Base-by-base conservation (phyloP, 2,888 invertebrate genomes). In the Stenolophus ochropezus region DNA sequence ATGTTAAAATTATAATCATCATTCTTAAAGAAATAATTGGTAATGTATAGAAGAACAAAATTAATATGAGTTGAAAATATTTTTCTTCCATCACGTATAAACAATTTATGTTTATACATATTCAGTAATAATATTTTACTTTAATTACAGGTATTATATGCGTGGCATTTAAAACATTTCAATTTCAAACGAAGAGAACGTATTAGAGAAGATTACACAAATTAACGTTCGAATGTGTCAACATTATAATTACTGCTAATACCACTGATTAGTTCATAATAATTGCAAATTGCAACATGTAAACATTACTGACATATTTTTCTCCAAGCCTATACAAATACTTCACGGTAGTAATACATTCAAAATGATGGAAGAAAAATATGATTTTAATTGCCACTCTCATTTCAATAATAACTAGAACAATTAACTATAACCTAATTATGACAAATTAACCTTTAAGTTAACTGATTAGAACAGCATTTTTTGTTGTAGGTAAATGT, bases 381-480 rank as follows among this genome's bases (percentile, higher is more conserved):
- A 51, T 16, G 18, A 16, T 5, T 51, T 51, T 51, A 61, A 25
- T 61, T 21, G n/a, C 21, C 14, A 21, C 25, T 8, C 25, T 61
- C 14, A n/a, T 61, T 25, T 61, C 14, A 61, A 23, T 61, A 61
- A 25, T 25, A 61, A 61, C n/a, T 61, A 14, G 61, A 61, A 61
- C 61, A 61, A 61, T 61, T 61, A 61, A 61, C 25, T 25, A 11
- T 61, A 61, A 61, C 61, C 61, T 21, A 61, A 61, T 61, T 61
- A 61, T 14, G n/a, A 61, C 14, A 61, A 61, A 61, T 61, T 61
- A 61, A 61, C 61, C 61, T 61, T 25, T 61, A 14, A 61, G 61
- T 25, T 56, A n/a, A 14, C 61, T 61, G 21, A 23, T 61, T 25
- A 61, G 25, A 23, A 61, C 0, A 3, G 8, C 11, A 25, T 61